Evolutionary conservation across 2,797 vertebrate species (phyloP).

Genomic region (Anguilla megastoma): DNA sequence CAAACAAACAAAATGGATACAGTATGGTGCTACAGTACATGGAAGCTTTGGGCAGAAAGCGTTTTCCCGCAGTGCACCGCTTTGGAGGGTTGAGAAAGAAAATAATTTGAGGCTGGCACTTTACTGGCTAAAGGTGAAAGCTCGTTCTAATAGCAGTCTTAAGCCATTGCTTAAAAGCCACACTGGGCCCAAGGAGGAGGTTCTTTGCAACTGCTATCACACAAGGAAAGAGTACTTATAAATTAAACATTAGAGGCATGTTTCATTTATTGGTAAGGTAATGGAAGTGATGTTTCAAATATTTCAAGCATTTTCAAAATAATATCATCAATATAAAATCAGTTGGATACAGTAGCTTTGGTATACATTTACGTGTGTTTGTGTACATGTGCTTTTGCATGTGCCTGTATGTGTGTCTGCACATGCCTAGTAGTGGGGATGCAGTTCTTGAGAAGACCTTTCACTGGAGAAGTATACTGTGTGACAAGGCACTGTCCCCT

Average conservation of each 20-base stretch:
- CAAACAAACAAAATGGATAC: background rate
- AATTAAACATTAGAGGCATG: background rate
- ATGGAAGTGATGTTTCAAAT: background rate
- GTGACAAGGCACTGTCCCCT: background rate
- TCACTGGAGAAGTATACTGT: background rate
- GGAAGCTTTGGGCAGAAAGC: background rate
- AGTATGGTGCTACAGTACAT: background rate
- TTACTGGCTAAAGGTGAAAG: slow-evolving; percentile 5
- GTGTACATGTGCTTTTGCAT: background rate
- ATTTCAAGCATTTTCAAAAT: background rate
- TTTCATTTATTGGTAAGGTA: background rate
- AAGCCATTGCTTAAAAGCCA: background rate
- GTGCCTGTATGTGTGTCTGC: background rate
- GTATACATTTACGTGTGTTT: background rate
- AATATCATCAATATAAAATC: background rate
- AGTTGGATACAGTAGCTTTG: background rate
- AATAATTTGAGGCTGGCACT: background rate
- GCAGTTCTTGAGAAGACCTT: background rate
- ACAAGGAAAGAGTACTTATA: background rate
- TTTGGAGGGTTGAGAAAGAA: background rate
- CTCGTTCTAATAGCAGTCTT: background rate
- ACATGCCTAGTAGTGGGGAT: background rate
- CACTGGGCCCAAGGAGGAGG: background rate
- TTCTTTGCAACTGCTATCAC: background rate
- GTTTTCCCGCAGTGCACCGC: background rate